Evolutionary conservation across 2,113 vertebrate genomes (phyloP).

Genomic region (Boleophthalmus pectinirostris): DNA sequence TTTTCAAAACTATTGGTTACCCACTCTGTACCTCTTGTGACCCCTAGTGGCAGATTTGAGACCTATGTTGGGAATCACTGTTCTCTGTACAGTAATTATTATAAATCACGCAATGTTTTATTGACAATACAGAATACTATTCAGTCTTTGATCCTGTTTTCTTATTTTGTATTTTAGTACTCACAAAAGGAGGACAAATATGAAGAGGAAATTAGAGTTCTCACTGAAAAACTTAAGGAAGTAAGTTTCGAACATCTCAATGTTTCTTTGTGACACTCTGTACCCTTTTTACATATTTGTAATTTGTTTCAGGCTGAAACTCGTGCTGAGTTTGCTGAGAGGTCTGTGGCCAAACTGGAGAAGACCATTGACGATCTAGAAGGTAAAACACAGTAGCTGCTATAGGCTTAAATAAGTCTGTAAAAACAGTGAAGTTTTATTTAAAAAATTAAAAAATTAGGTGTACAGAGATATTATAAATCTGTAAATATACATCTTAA

Average conservation of each 20-base stretch:
- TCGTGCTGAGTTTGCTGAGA: constrained; percentile 94
- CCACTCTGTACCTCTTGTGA: neutral
- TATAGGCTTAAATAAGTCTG: neutral
- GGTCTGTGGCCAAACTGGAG: constrained; percentile 96
- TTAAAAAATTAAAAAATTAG: neutral
- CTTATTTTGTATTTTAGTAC: constrained; percentile 79
- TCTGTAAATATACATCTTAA: neutral
- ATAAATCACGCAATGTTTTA: neutral
- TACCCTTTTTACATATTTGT: neutral
- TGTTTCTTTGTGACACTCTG: neutral
- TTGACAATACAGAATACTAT: neutral
- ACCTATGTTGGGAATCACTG: neutral
- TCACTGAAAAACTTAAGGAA: constrained; percentile 98
- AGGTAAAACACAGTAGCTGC: constrained; percentile 77
- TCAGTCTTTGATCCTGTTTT: neutral
- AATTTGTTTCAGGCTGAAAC: constrained; percentile 86
- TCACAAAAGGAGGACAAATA: constrained; percentile 97
- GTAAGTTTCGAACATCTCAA: constrained; percentile 67
- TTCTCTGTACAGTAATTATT: neutral
- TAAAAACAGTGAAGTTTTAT: neutral
- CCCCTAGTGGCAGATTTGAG: neutral
- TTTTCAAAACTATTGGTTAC: neutral
- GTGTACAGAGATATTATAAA: neutral
- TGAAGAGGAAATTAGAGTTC: constrained; percentile 92
- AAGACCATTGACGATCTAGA: constrained; percentile 98